Conservation (phyloP, 2,797 vertebrate genomes). For the Carduelis carduelis region DNA sequence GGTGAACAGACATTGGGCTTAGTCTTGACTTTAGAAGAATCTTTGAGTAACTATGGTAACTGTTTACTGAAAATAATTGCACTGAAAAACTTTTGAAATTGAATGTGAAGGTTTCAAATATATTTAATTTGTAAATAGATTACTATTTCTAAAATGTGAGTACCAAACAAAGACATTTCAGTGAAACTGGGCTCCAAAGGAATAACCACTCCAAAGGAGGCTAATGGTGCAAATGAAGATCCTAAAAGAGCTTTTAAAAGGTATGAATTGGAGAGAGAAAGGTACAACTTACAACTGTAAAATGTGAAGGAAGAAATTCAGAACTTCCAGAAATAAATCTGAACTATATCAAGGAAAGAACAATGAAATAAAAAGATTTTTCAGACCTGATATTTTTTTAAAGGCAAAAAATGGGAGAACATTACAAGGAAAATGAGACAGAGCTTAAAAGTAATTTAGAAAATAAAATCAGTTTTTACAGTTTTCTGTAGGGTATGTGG, state of each 20-base stretch:
- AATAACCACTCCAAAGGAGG: neutral
- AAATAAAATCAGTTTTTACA: neutral
- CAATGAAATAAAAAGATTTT: neutral
- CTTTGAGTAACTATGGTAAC: constrained; percentile 22
- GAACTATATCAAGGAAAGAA: neutral
- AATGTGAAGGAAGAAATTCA: neutral
- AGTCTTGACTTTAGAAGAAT: neutral
- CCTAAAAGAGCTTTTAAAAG: neutral
- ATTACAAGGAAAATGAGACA: neutral
- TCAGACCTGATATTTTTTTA: neutral
- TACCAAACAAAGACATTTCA: neutral
- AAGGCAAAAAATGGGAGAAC: neutral
- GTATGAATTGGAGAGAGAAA: neutral
- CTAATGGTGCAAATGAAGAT: neutral
- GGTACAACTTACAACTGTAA: neutral
- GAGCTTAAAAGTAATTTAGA: neutral
- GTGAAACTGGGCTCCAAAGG: neutral
- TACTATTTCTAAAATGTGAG: neutral
- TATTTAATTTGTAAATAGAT: neutral
- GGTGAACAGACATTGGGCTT: neutral
- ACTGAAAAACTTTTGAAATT: neutral
- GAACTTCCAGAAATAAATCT: neutral
- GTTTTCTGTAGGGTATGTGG: neutral
- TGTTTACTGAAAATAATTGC: constrained; percentile 21
- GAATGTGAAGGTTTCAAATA: neutral